Base-by-base conservation (phyloP, 2,888 invertebrate genomes). In the Apodemia duryi region DNA sequence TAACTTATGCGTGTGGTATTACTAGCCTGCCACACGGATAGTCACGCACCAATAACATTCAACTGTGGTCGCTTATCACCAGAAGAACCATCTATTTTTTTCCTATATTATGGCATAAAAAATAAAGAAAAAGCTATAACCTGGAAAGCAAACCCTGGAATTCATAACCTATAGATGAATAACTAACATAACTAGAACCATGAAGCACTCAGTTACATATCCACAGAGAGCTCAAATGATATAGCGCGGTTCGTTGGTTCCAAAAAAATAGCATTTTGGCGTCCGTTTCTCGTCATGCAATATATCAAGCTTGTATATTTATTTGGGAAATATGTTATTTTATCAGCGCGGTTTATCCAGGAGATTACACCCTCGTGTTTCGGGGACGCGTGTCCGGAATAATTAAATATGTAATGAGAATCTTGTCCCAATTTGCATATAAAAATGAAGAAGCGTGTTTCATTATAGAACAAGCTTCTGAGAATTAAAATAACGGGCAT, bases 291-390 rank as follows among this genome's bases (percentile, higher is more conserved):
- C 46, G 5, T 46, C 13, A 57, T 57, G 32, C 54, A 57, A 57
- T 57, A 29, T 32, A 57, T 57, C 54, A 46, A 9, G 46, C 46
- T 57, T 57, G 54, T 57, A 29, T 57, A 57, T 32, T 57, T 57
- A 57, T 57, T 57, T 57, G 57, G 57, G 32, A 57, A 57, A 57
- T 57, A 57, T 57, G 57, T 57, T 57, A 57, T 57, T 57, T 57
- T 57, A 57, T 57, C 57, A 57, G 57, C 29, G 11, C 11, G 57
- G 57, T 57, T 57, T 57, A 57, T 57, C 57, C 57, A 57, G 32
- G 29, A 57, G 57, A 57, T 57, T 57, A 57, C 57, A 57, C 57
- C 57, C 57, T 46, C 29, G 57, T 57, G 57, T 57, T 57, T 57
- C 57, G 57, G 57, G 46, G 57, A 57, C 57, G 57, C 57, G 57